Evolutionary conservation across 2,888 invertebrate genomes (phyloP).

Genomic region (Pristionchus maxplancki): DNA sequence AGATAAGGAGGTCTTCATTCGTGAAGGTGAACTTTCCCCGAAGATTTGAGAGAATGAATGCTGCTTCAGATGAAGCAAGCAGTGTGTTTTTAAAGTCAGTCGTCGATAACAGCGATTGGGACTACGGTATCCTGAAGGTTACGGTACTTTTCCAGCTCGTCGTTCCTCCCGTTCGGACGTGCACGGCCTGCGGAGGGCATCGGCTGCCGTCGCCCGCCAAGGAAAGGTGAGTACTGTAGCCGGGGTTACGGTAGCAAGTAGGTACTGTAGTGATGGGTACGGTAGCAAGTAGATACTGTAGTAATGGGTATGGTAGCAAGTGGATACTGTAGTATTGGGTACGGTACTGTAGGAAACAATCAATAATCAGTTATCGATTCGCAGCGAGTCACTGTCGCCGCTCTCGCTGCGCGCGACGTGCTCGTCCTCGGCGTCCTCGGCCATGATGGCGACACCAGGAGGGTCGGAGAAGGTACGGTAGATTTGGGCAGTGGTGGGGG

Average conservation of each 20-base stretch:
- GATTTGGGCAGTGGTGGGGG: neutral
- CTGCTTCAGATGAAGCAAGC: too few relatives aligned
- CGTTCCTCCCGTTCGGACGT: neutral
- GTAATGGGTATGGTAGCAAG: too few relatives aligned
- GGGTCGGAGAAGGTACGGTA: constrained; percentile 30
- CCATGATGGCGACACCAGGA: neutral
- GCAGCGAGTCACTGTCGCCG: neutral
- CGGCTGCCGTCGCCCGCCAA: neutral
- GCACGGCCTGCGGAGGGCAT: neutral
- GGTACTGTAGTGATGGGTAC: neutral
- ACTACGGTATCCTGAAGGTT: neutral
- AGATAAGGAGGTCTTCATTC: neutral
- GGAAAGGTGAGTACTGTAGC: neutral
- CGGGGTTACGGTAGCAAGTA: too few relatives aligned
- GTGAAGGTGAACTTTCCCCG: too few relatives aligned
- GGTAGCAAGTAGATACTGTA: neutral
- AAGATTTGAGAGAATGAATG: too few relatives aligned
- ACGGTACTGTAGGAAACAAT: too few relatives aligned
- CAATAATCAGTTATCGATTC: too few relatives aligned
- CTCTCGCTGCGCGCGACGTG: neutral
- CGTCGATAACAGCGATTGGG: too few relatives aligned
- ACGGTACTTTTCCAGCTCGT: neutral
- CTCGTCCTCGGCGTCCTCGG: constrained; percentile 2
- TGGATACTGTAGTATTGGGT: too few relatives aligned
- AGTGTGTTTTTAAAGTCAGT: too few relatives aligned